phyloP scores from a whole-genome alignment of 2,113 vertebrate genomes.

The Ceyx melanurus region DNA sequence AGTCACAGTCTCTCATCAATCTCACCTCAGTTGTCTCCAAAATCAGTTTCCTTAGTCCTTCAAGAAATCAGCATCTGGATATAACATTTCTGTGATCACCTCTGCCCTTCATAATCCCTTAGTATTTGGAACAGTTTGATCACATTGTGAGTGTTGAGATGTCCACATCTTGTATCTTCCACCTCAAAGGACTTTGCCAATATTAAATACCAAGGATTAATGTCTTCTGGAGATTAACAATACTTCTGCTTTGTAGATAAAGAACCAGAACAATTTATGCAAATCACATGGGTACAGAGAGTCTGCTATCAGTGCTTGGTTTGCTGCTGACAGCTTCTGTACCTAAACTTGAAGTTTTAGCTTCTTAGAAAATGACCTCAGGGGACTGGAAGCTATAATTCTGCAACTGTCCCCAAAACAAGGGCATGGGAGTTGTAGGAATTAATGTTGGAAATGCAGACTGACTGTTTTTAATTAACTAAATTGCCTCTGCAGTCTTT shows the following conservation, averaged over 20 bases:
- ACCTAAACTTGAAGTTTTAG: background rate
- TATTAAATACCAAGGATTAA: background rate
- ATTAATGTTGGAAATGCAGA: background rate
- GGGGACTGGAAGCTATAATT: background rate
- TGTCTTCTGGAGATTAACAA: background rate
- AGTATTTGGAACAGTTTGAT: background rate
- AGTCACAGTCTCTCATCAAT: background rate
- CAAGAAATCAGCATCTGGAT: background rate
- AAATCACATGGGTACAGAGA: background rate
- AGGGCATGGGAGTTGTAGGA: background rate
- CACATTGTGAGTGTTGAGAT: background rate
- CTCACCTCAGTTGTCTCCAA: background rate
- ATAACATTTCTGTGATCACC: background rate
- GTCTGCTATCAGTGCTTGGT: background rate
- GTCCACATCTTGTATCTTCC: background rate
- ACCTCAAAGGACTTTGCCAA: background rate
- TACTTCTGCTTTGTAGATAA: background rate
- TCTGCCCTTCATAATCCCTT: background rate
- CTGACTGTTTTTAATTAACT: background rate
- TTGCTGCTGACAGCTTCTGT: background rate
- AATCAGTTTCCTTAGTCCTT: background rate
- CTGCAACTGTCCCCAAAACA: background rate
- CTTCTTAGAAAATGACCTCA: background rate
- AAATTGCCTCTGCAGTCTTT: background rate
- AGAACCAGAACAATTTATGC: background rate